Conservation (phyloP, 92 coral and sea anemone genomes). For the Ricordea florida region DNA sequence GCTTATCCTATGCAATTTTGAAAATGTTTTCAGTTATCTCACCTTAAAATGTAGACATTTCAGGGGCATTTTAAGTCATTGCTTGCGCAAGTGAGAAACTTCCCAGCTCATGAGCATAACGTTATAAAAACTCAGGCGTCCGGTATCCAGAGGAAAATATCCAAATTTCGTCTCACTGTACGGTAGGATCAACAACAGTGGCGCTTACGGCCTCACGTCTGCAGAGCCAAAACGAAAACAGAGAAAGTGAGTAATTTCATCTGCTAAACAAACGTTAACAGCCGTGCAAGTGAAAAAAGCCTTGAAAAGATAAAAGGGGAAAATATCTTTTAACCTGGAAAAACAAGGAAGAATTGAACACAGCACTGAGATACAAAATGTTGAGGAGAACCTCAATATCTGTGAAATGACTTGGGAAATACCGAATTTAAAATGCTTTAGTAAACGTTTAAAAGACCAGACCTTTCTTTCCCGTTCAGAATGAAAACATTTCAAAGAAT, state of each 20-base stretch:
- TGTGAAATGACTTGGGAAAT: too few relatives aligned
- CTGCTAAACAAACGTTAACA: not conserved
- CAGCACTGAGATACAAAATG: too few relatives aligned
- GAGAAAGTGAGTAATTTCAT: not conserved
- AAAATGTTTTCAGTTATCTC: not conserved
- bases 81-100: not conserved
- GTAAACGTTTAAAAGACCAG: too few relatives aligned
- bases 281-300: not conserved
- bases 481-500: not conserved
- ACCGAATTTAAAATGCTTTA: too few relatives aligned
- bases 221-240: slow-evolving; percentile 12
- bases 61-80: slow-evolving; percentile 32
- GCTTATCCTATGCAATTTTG: slow-evolving; percentile 2
- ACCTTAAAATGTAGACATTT: slow-evolving; percentile 28
- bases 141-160: slow-evolving; percentile 7
- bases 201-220: slow-evolving; percentile 36
- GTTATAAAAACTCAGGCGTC: not conserved
- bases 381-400: too few relatives aligned
- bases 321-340: too few relatives aligned
- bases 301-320: not conserved
- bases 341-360: too few relatives aligned
- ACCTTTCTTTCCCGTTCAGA: too few relatives aligned
- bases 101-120: slow-evolving; percentile 13
- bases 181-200: slow-evolving; percentile 13
- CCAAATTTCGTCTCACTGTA: slow-evolving; percentile 2